Percentiles rank a stretch among this genome's conserved stretches.
Evolutionary conservation across 2,113 vertebrate species (phyloP).

Genomic region (Rhynchopsitta pachyrhyncha): DNA sequence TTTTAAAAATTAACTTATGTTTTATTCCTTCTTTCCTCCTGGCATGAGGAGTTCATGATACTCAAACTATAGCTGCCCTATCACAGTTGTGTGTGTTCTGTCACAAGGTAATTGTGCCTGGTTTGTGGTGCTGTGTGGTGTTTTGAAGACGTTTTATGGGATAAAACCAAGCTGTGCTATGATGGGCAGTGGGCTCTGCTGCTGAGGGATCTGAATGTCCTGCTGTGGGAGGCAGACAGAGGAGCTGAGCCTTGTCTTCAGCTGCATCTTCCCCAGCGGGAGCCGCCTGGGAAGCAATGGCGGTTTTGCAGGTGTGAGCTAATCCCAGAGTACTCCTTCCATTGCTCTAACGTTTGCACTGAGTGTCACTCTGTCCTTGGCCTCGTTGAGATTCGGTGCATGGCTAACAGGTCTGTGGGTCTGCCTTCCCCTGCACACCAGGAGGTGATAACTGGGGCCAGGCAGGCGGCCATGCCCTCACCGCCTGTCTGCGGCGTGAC

Average conservation of each 20-base stretch:
- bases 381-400: rapidly evolving
- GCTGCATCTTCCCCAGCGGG: not conserved
- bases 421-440: not conserved
- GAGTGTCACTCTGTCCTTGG: rapidly evolving
- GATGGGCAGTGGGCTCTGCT: not conserved
- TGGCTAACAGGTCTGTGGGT: rapidly evolving
- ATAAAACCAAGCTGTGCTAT: not conserved
- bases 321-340: not conserved
- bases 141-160: not conserved
- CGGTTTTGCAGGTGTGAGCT: not conserved
- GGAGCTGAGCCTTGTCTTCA: not conserved
- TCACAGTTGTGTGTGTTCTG: constrained; percentile 54
- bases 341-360: not conserved
- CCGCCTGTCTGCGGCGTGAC: not conserved
- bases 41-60: constrained; percentile 41
- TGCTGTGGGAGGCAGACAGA: not conserved
- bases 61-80: constrained; percentile 49
- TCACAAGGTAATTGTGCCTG: constrained; percentile 76
- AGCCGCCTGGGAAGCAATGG: not conserved
- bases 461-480: rapidly evolving
- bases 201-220: not conserved
- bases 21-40: constrained; percentile 62
- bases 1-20: constrained; percentile 3
- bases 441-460: rapidly evolving
- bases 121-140: constrained; percentile 73